Evolutionary conservation across 2,113 vertebrate species (phyloP), one percentile per base, ranked within the genome.

Genomic region (Ia io): DNA sequence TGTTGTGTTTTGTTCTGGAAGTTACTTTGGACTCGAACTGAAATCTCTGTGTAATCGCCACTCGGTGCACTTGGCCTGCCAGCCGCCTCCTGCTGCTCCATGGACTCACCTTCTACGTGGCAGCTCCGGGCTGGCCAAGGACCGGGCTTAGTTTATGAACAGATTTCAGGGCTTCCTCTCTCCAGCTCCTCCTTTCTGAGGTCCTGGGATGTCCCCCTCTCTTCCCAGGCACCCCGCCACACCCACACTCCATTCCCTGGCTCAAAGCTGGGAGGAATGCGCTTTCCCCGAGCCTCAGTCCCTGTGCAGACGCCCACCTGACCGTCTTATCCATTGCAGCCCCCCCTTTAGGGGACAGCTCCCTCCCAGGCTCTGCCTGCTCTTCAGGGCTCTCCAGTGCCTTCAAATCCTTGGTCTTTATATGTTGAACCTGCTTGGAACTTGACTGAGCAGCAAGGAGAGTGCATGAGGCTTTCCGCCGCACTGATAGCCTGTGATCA

Each of bases 381-480:
- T 37, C 9, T 18, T 25, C 3, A 0, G 23, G 40, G 47, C 11
- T 0, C 49, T 37, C 67, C 69, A 14, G 40, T 4, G 12, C 65
- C 37, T 23, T 4, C 22, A 3, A 0, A 5, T 9, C 2, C 9
- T 17, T 5, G 30, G 74, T 28, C 56, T 74, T 22, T 17, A 0
- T 8, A 0, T 25, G 28, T 3, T 63, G 56, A 5, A 0, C 17
- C 49, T 6, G 30, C 17, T 9, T 4, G 13, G 71, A 63, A 6
- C 32, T 59, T 32, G 86, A n/a, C 17, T 42, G 20, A 30, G 88
- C 61, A 63, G 30, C 61, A 0, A 22, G 87, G 49, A 20, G 69
- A 18, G 18, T 1, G 6, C 6, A 0, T 11, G 83, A 32, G 76
- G 18, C 49, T 56, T 6, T 2, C 25, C 4, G 0, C 1, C 1